These are phyloP conservation scores for Entomobrya multifasciata DNA, from an alignment of 2,888 invertebrate genomes.

Conservation along the genomic window DNA sequence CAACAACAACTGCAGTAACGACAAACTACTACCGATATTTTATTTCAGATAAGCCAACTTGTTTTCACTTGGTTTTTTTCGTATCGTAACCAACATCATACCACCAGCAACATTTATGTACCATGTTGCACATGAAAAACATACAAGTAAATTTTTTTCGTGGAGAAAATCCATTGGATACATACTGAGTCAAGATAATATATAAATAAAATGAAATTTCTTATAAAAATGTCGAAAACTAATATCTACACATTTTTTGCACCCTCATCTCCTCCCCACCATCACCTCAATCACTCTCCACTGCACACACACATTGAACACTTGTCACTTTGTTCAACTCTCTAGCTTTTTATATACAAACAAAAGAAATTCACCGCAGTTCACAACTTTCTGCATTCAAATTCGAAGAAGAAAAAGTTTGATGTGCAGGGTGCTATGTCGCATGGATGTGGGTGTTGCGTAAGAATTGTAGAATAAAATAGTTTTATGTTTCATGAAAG, in stretches of 20 bases:
- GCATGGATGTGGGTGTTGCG: no score
- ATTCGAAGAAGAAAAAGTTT: slow-evolving; percentile 1
- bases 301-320: background rate
- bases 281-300: background rate
- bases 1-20: no score
- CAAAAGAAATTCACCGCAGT: background rate
- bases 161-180: no score
- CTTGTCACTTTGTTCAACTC: no score
- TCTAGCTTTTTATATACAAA: background rate
- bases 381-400: background rate
- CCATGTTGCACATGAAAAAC: no score
- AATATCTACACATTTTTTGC: background rate
- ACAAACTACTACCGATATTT: slow-evolving; percentile 3
- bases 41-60: background rate
- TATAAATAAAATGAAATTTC: no score
- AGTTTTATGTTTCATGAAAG: slow-evolving; percentile 3
- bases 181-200: no score
- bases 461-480: background rate
- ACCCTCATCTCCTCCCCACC: background rate
- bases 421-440: background rate
- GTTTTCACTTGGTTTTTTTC: no score
- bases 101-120: no score
- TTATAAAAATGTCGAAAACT: background rate
- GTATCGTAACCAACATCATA: no score
- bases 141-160: no score